Evolutionary conservation across 2,888 invertebrate species (phyloP), one percentile per base, ranked within the genome.

Genomic region (Platycheirus rosarum): DNA sequence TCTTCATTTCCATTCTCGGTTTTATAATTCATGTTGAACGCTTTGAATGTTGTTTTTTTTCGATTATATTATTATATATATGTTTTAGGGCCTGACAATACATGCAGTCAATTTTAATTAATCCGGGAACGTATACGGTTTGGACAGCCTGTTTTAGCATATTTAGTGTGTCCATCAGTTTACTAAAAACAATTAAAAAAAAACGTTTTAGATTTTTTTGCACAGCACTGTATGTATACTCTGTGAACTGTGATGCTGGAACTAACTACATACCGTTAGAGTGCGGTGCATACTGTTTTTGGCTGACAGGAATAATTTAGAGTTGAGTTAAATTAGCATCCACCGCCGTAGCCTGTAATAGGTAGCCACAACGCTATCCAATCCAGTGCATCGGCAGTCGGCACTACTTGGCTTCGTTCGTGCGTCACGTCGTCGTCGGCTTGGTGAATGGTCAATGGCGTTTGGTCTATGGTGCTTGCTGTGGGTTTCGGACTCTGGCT

Each of bases 291-390:
- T 71, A 53, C 62, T 53, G 62, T 63, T 63, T 63, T 63, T 14
- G 62, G 62, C n/a, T 71, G 70, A 63, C 71, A 71, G 42, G 71
- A 71, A 63, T 71, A 63, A 71, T 71, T 71, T 71, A 71, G 71
- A 71, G 49, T 63, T 71, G 70, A 62, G 62, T 71, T 71, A 60
- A 60, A 40, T 60, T 40, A 53, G 51, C 71, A 62, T 71, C 62
- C 8, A 62, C 71, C 42, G 44, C 62, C 23, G 53, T 51, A 51
- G 71, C 40, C 40, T 49, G 57, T 69, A 69, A 69, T 69, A 57
- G 69, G 48, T 37, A 48, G 57, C 48, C 49, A 49, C 49, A 60
- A 40, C 60, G 49, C 71, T 53, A 35, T 62, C 71, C 49, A 53
- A 37, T 18, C 14, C 51, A 62, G n/a, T n/a, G n/a, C n/a, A n/a